These are phyloP conservation scores for Falco biarmicus DNA, from an alignment of 2,797 vertebrate species.

Conservation along the genomic window DNA sequence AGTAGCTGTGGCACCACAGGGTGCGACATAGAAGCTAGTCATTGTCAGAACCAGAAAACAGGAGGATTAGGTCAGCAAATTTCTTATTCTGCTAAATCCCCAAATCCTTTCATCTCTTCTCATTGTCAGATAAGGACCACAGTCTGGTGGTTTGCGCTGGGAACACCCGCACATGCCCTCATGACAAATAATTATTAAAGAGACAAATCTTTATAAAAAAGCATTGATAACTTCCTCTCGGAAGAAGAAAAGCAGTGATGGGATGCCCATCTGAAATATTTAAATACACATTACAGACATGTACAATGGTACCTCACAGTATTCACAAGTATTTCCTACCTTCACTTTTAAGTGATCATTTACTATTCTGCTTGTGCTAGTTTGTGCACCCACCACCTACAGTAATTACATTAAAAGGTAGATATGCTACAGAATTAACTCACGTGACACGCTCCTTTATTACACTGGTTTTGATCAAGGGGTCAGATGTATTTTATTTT, in stretches of 20 bases:
- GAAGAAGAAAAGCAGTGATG: not conserved
- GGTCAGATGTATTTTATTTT: slow-evolving; percentile 9
- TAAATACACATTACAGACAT: not conserved
- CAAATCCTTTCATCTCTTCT: slow-evolving; percentile 48
- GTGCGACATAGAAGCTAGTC: not conserved
- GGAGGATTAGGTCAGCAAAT: slow-evolving; percentile 26
- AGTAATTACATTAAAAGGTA: slow-evolving; percentile 25
- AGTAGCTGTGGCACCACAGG: not conserved
- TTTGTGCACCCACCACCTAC: not conserved
- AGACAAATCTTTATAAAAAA: not conserved
- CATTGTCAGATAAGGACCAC: not conserved
- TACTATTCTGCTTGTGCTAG: not conserved
- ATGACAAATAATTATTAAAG: not conserved
- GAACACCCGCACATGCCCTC: not conserved
- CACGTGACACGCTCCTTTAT: not conserved
- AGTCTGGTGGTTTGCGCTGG: not conserved
- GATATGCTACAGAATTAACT: not conserved
- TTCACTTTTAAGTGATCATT: not conserved
- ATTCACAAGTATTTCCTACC: not conserved
- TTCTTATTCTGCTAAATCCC: slow-evolving; percentile 35
- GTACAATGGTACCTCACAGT: not conserved
- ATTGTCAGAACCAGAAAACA: not conserved
- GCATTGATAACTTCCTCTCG: not conserved
- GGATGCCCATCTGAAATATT: not conserved
- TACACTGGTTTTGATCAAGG: not conserved